Conservation (phyloP, 2,888 invertebrate genomes). For the Heliothis peltigera region DNA sequence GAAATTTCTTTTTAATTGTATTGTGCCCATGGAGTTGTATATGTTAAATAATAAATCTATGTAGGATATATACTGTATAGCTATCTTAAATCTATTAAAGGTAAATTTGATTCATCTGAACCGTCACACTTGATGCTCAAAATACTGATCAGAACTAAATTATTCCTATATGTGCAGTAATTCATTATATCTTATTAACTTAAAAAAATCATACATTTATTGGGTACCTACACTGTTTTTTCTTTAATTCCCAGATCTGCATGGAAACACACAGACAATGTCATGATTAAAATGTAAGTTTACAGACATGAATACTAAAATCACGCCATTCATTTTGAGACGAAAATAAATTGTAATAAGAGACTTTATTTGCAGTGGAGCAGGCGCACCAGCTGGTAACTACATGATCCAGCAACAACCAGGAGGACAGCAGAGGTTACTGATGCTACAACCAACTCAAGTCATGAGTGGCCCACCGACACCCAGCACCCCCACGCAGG, state of each 20-base stretch:
- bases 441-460: slow-evolving; percentile 89
- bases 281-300: slow-evolving; percentile 66
- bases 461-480: slow-evolving; percentile 86
- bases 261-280: slow-evolving; percentile 65
- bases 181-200: slow-evolving; percentile 16
- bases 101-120: neutral
- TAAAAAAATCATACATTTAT: slow-evolving; percentile 35
- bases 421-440: slow-evolving; percentile 87
- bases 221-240: slow-evolving; percentile 59
- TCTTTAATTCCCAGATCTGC: slow-evolving; percentile 64
- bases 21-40: no score
- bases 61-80: neutral
- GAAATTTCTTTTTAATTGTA: no score
- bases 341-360: slow-evolving; percentile 11
- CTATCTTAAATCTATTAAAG: neutral
- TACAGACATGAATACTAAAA: slow-evolving; percentile 42
- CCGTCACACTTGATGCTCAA: neutral
- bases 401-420: slow-evolving; percentile 91
- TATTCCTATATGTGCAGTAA: no score
- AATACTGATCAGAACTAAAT: no score
- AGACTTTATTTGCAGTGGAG: slow-evolving; percentile 72
- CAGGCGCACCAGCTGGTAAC: slow-evolving; percentile 90
- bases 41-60: neutral
- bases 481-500: slow-evolving; percentile 82
- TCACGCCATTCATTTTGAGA: neutral